A percentile compares a stretch with the other conserved stretches of the same genome.
phyloP scores from a whole-genome alignment of 2,113 vertebrate species.

The Crotophaga sulcirostris region DNA sequence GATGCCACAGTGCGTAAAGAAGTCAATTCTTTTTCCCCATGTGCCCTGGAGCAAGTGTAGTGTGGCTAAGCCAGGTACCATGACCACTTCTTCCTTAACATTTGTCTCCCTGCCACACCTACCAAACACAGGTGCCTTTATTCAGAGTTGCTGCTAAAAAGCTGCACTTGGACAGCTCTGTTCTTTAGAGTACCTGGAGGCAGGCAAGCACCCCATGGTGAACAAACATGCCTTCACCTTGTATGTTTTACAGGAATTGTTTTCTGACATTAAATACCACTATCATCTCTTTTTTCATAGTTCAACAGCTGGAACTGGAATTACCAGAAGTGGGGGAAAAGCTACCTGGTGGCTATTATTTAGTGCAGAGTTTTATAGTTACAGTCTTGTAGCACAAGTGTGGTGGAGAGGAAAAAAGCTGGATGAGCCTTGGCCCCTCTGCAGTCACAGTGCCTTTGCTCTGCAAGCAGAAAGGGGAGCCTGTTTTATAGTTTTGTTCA shows the following conservation, averaged over 20 bases:
- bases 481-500: rapidly evolving
- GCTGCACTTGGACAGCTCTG: rapidly evolving
- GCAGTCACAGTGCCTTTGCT: neutral
- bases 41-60: rapidly evolving
- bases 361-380: neutral
- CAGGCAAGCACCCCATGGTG: neutral
- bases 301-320: neutral
- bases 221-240: neutral
- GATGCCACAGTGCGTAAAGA: neutral
- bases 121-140: rapidly evolving
- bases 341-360: neutral
- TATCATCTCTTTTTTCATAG: neutral
- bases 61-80: rapidly evolving
- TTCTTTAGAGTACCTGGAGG: rapidly evolving
- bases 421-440: neutral
- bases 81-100: rapidly evolving
- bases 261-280: neutral
- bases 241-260: neutral
- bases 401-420: neutral
- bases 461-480: rapidly evolving
- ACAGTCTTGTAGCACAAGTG: rapidly evolving
- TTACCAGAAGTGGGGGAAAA: neutral
- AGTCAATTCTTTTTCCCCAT: rapidly evolving
- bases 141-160: rapidly evolving
- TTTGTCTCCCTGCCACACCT: rapidly evolving